Evolutionary conservation across 92 coral and sea anemone species (phyloP), one percentile per base, ranked within the genome.

Genomic region (Montipora capitata): DNA sequence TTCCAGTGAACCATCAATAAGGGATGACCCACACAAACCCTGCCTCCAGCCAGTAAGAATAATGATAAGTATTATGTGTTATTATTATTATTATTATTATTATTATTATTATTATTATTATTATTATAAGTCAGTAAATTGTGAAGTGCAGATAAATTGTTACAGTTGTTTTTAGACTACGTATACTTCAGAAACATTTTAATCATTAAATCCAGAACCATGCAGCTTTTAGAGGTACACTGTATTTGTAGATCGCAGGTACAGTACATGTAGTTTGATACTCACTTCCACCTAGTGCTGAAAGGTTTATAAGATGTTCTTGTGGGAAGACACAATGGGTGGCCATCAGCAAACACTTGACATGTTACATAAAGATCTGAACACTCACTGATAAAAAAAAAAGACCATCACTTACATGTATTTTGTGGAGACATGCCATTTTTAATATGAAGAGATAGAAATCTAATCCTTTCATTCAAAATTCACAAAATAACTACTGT

Each of bases 241-340:
- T 54, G 3, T 8, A 12, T 8, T 54, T 3, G 15, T 54, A 54
- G 10, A 71, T 27, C 35, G 35, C 35, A 27, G 35, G 35, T 27
- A 27, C 35, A 27, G 35, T 27, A 27, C 35, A 27, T 27, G 35
- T 27, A 27, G 8, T 12, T 74, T 51, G 10, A 10, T 17, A 72
- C 99, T 96, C 80, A 97, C 99, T 97, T 97, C 99, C 99, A 97
- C 84, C 99, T 92, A n/a, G 98, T 92, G 67, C 91, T 97, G 80
- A 97, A 97, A 39, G 99, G 98, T 80, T 98, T 92, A 67, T 97
- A 97, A 0, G 99, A 93, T 15, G 99, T 94, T 40, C 96, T 94
- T 18, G 98, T 91, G 62, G 99, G 99, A 39, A 97, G 96, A n/a
- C 97, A 97, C 67, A 97, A 82, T 48, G 99, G 98, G 38, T 94